Conservation (phyloP, 2,888 invertebrate genomes). For the Eupithecia exiguata region DNA sequence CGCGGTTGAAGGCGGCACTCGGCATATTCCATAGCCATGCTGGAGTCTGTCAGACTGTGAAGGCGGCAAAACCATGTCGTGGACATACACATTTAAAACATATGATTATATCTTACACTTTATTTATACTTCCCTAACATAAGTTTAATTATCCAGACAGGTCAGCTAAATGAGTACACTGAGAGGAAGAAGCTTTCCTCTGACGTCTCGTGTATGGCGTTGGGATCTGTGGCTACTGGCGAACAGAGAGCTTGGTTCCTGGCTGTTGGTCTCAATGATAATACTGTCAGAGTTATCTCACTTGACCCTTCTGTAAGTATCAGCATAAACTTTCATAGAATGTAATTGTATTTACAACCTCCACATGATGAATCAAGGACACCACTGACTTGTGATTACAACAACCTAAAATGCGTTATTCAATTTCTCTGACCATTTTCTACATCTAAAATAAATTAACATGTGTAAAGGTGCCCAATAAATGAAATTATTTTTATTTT, state of each 20-base stretch:
- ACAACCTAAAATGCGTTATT: conserved; percentile 81
- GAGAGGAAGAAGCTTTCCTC: conserved; percentile 98
- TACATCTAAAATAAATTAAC: neutral
- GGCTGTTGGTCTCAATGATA: conserved; percentile 97
- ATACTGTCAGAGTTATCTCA: conserved; percentile 98
- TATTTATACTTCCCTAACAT: conserved; percentile 27
- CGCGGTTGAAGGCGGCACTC: conserved; percentile 81
- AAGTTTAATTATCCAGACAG: conserved; percentile 87
- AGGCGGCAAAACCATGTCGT: conserved; percentile 88
- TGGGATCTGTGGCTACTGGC: conserved; percentile 97
- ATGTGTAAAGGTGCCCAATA: neutral
- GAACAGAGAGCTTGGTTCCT: conserved; percentile 98
- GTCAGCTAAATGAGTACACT: conserved; percentile 98
- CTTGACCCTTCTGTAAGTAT: conserved; percentile 93
- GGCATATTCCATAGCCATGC: conserved; percentile 90
- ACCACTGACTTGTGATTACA: conserved; percentile 83
- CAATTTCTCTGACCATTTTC: conserved; percentile 63
- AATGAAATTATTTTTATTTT: conserved; percentile 60
- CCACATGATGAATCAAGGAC: conserved; percentile 81
- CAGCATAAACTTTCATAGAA: too few species aligned
- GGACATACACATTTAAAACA: conserved; percentile 73
- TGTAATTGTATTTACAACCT: neutral
- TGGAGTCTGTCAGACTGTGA: conserved; percentile 87
- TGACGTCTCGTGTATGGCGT: conserved; percentile 99
- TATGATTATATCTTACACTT: neutral